A percentile compares a stretch with the other conserved stretches of the same genome.
Evolutionary conservation across 1,140 invertebrate species (phyloP).

Genomic region (Nilaparvata lugens): DNA sequence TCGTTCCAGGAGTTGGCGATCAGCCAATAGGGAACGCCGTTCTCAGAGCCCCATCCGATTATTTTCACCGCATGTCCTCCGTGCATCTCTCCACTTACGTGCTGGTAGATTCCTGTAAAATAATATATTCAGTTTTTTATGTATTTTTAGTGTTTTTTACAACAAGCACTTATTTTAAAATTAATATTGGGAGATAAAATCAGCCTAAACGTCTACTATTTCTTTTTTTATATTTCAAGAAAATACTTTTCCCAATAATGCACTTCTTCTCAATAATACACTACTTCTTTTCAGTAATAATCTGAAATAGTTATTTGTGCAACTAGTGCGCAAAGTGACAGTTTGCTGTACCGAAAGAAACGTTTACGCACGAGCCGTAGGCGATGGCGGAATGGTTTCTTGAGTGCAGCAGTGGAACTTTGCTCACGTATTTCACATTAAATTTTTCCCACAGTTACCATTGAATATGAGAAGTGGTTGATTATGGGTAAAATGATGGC

Average conservation of each 20-base stretch:
- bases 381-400: too few relatives aligned
- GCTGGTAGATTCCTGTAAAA: slow-evolving; percentile 49
- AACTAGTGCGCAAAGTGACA: too few relatives aligned
- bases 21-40: slow-evolving; percentile 35
- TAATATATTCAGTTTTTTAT: neutral
- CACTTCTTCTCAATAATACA: too few relatives aligned
- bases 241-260: neutral
- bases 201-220: neutral
- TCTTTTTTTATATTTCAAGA: neutral
- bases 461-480: too few relatives aligned
- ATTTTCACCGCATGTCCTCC: slow-evolving; percentile 87
- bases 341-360: too few relatives aligned
- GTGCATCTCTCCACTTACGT: slow-evolving; percentile 57
- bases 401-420: too few relatives aligned
- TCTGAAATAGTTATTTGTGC: too few relatives aligned
- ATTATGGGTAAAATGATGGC: too few relatives aligned
- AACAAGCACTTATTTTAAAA: neutral
- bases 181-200: neutral
- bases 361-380: too few relatives aligned
- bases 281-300: too few relatives aligned
- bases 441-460: too few relatives aligned
- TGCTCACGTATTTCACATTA: too few relatives aligned
- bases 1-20: slow-evolving; percentile 45
- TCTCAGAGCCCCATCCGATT: slow-evolving; percentile 52
- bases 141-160: neutral